A percentile compares a stretch with the other conserved stretches of the same genome.
phyloP scores from a whole-genome alignment of 2,797 vertebrate genomes.

The Tauraco hartlaubi region DNA sequence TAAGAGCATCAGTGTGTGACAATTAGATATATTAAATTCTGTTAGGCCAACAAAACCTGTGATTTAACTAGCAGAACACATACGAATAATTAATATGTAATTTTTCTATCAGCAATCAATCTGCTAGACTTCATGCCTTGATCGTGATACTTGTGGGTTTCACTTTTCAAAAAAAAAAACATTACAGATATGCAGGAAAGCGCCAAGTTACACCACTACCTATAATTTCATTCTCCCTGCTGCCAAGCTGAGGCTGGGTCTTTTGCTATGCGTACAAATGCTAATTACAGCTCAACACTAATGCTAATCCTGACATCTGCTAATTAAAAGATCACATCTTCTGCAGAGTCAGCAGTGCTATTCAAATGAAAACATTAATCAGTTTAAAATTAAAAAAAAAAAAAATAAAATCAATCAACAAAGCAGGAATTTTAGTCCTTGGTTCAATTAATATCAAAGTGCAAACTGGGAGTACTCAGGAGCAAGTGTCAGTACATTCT shows the following conservation, averaged over 20 bases:
- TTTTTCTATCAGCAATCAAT: conserved; percentile 8
- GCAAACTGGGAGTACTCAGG: conserved; percentile 13
- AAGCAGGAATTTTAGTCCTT: conserved; percentile 59
- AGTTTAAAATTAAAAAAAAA: conserved; percentile 74
- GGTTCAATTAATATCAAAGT: conserved; percentile 42
- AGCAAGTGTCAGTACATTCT: background rate
- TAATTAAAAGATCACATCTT: conserved; percentile 85
- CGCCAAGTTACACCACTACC: conserved; percentile 37
- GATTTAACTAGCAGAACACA: conserved; percentile 14
- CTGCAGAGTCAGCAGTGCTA: conserved; percentile 79
- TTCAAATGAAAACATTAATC: conserved; percentile 83
- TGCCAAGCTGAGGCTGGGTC: conserved; percentile 36
- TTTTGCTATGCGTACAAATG: conserved; percentile 69
- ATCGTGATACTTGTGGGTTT: conserved; percentile 2
- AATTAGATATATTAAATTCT: conserved; percentile 21
- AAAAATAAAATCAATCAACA: conserved; percentile 56
- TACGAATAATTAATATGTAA: background rate
- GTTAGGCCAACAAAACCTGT: conserved; percentile 8
- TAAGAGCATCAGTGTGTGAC: background rate
- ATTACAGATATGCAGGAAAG: conserved; percentile 3
- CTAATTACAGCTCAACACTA: conserved; percentile 78
- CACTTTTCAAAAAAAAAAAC: background rate
- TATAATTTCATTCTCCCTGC: conserved; percentile 43
- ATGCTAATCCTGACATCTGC: conserved; percentile 83
- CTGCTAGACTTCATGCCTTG: background rate